Base-by-base conservation (phyloP, 2,797 vertebrate genomes). In the Gadopsis bispinosus region DNA sequence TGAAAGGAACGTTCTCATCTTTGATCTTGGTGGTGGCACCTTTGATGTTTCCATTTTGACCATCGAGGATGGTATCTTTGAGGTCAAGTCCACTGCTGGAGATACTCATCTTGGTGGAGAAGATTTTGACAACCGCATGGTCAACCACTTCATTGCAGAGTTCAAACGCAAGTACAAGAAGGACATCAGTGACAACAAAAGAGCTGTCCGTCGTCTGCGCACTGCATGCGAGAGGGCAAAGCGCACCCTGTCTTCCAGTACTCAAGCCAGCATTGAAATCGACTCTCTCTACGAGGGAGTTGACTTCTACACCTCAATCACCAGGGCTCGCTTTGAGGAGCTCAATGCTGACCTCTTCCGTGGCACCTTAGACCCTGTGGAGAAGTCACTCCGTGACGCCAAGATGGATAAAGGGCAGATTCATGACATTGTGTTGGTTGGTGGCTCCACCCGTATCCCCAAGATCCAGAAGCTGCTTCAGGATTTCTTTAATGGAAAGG, bases 301-400 rank as follows among this genome's bases (percentile, higher is more conserved):
- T 0, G 97, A 97, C 79, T 97, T 97, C 93, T 97, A 97, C 87
- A 97, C 97, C 0, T 97, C 97, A 45, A 95, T 97, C 90, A 97
- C 97, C 53, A 95, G 97, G 59, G 97, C 97, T 75, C 96, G 96
- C 9, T 97, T 97, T 75, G 96, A 97, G 61, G 97, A 97, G 88
- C 91, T 97, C 86, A 97, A 97, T 19, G 94, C 96, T 1, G 96
- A 97, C 87, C 95, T 97, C 31, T 97, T 97, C 89, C 92, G 96
- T 43, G 95, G 96, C 53, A 97, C 97, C 10, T 81, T 97, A 83
- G 97, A 97, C 77, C 97, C 97, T 0, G 97, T 97, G 16, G 97
- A 97, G 81, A 97, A 97, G 80, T 94, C 97, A 0, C 94, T 97
- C 5, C 88, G 94, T 5, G 96, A 97, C 5, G 96, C 97, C 74